A percentile compares a stretch with the other conserved stretches of the same genome.
Evolutionary conservation across 1,140 invertebrate species (phyloP).

Genomic region (Pararge aegeria): DNA sequence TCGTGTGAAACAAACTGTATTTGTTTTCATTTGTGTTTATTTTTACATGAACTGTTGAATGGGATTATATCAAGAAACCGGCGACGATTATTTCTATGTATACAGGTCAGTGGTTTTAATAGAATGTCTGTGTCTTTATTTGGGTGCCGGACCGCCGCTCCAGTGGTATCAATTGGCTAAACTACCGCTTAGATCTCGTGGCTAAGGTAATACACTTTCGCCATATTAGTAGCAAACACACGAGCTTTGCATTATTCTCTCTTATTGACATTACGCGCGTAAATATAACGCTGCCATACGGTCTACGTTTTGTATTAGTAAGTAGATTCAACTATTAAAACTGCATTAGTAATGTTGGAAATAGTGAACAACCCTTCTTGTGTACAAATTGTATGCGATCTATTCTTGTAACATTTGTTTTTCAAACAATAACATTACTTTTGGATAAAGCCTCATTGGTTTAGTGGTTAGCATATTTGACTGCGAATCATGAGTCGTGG

Average conservation of each 20-base stretch:
- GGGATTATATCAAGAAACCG: conserved; percentile 36
- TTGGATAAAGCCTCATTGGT: no score
- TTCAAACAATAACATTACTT: no score
- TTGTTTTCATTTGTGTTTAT: conserved; percentile 48
- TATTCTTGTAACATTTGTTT: no score
- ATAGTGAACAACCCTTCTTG: neutral
- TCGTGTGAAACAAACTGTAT: conserved; percentile 66
- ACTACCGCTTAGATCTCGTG: conserved; percentile 34
- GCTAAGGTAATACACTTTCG: conserved; percentile 10
- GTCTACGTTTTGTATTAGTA: neutral
- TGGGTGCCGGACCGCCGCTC: conserved; percentile 55
- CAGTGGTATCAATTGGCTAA: conserved; percentile 55
- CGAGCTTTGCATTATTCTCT: conserved; percentile 5
- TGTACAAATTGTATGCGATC: no score
- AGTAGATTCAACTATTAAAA: neutral
- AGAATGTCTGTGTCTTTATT: conserved; percentile 63
- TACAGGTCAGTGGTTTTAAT: conserved; percentile 64
- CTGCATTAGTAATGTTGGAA: neutral
- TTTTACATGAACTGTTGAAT: conserved; percentile 54
- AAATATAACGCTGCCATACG: neutral
- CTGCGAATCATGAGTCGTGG: no score
- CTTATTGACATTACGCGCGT: neutral
- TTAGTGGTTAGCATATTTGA: no score
- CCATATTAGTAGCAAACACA: conserved; percentile 14
- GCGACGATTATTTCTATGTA: conserved; percentile 35